Base-by-base conservation (phyloP, 2,888 invertebrate species). In the Onchidella celtica region DNA sequence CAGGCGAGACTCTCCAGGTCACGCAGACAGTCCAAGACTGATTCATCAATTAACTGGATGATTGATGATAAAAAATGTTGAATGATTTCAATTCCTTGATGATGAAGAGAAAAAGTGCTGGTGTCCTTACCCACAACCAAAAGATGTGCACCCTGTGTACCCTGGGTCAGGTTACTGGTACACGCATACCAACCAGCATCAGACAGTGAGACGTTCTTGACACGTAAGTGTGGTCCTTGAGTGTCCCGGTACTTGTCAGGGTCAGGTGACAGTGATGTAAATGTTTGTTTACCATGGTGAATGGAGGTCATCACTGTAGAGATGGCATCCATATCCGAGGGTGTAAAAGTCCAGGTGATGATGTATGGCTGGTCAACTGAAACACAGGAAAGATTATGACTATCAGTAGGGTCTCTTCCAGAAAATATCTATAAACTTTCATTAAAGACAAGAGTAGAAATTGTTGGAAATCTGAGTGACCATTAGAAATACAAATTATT, bases 291-390 rank as follows among this genome's bases (percentile, higher is more conserved):
- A 24, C 76, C 79, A 29, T 79, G 82, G 59, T 76, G 75, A n/a
- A 55, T 76, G 21, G 65, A n/a, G 17, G 70, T 81, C 76, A 81
- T 81, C 36, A 81, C 70, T 11, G 70, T 55, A 38, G 76, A 76
- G 21, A 70, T 38, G 70, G 63, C 75, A 29, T 69, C 69, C 70
- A 70, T 66, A 34, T 70, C 63, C n/a, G 55, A 63, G 3, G 84
- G 81, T 3, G 65, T 74, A 77, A 84, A 84, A 27, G 75, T 72
- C 84, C 84, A 84, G 40, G 84, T 82, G 59, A 84, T 82, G n/a
- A 72, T 79, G 82, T 74, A 82, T 14, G 84, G 79, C 57, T 79
- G 76, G n/a, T 76, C 72, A 24, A 72, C 72, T 69, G 83, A 17
- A 11, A 57, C n/a, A n/a, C n/a, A n/a, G n/a, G n/a, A n/a, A n/a